phyloP scores from a whole-genome alignment of 2,797 vertebrate genomes.

The Enteromius afrohamiltoni region DNA sequence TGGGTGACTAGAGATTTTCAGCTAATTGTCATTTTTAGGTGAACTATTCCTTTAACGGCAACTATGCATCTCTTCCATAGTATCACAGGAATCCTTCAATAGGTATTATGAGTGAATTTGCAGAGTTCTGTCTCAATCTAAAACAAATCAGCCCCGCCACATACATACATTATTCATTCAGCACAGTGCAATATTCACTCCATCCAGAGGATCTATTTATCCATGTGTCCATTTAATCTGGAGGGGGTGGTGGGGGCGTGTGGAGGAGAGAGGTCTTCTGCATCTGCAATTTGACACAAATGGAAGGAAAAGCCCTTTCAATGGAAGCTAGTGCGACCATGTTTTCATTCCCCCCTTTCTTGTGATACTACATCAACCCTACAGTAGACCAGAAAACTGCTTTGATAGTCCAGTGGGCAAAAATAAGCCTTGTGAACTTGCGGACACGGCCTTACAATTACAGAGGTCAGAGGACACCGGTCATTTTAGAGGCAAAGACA shows the following conservation, averaged over 20 bases:
- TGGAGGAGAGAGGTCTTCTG: slow-evolving; percentile 40
- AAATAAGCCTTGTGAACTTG: slow-evolving; percentile 46
- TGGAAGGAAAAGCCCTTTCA: slow-evolving; percentile 45
- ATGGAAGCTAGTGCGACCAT: slow-evolving; percentile 35
- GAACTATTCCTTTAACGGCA: not conserved
- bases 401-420: slow-evolving; percentile 41
- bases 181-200: slow-evolving; percentile 45
- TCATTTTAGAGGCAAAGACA: slow-evolving; percentile 23
- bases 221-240: slow-evolving; percentile 53
- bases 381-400: slow-evolving; percentile 46
- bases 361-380: slow-evolving; percentile 40
- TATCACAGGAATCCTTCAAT: slow-evolving; percentile 15
- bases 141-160: slow-evolving; percentile 44
- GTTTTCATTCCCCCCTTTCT: slow-evolving; percentile 41
- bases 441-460: not conserved
- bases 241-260: slow-evolving; percentile 17
- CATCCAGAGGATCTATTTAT: slow-evolving; percentile 49
- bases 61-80: not conserved
- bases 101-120: slow-evolving; percentile 16
- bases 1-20: not conserved
- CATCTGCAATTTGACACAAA: slow-evolving; percentile 53
- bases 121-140: slow-evolving; percentile 47
- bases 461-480: not conserved
- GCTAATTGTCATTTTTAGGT: not conserved
- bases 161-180: slow-evolving; percentile 52